Base-by-base conservation (phyloP, 1,140 invertebrate genomes). In the Ericerus pela region DNA sequence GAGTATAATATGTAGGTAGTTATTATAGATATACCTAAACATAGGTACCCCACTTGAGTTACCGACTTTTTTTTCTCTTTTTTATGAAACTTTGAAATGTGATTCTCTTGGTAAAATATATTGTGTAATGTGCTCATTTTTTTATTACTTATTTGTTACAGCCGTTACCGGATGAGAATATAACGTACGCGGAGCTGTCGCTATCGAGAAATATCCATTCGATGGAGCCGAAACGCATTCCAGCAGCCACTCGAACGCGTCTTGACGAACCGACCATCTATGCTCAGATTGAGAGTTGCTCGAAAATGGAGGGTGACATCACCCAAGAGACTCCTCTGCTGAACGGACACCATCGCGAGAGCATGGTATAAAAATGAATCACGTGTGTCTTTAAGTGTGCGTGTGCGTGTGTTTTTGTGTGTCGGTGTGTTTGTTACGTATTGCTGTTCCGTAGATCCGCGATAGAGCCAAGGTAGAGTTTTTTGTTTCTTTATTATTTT, bases 281-380 rank as follows among this genome's bases (percentile, higher is more conserved):
- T 24, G 41, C 41, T 47, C 41, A 47, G 16, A 47, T 47, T 14
- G 41, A 47, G 26, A 10, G 8, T 33, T 47, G 41, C 18, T 22
- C 41, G 26, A 47, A 47, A 47, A 47, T 47, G 10, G 41, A 47
- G 20, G 41, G 10, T 10, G 41, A 47, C 26, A 47, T 47, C 8
- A 47, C 16, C 10, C 41, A 47, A 47, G 41, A 47, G 41, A 47
- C 41, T 3, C 41, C 41, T 10, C 41, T 47, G 20, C 41, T 47
- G 10, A 47, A 47, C 16, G 41, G 41, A 47, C 41, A 47, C 14
- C 41, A 47, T 14, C 2, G 41, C 22, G 41, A 47, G 26, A 47
- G 41, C 41, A 47, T 47, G 41, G 41, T 47, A 47, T 47, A 47
- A 47, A 14, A n/a, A n/a, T n/a, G n/a, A n/a, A n/a, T n/a, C n/a